Base-by-base conservation (phyloP, 2,797 vertebrate species). In the Steatocranus sp. region DNA sequence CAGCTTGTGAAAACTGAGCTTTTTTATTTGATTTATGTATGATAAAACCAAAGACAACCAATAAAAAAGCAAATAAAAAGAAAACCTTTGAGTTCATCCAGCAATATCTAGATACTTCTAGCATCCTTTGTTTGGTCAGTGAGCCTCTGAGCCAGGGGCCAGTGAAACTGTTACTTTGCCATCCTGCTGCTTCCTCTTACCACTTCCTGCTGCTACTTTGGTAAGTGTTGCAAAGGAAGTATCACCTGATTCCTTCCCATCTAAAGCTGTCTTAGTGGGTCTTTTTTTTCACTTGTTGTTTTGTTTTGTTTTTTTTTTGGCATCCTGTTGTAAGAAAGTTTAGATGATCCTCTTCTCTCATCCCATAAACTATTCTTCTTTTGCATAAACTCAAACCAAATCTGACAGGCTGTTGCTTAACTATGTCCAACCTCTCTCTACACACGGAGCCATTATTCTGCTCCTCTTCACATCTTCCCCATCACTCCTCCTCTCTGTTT, bases 141-240 rank as follows among this genome's bases (percentile, higher is more conserved):
- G 38, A 61, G 78, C 84, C 84, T 90, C 92, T 87, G 76, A 77
- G 83, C 78, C 17, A 6, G 86, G 53, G 78, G 86, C 63, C 87
- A 86, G 76, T 89, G 53, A 81, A 75, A 87, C 83, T 91, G 90
- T 83, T 88, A 93, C 87, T 93, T 92, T 92, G 90, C 87, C 87
- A 86, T 85, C 54, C 36, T 61, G 79, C 17, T 56, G 54, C 77
- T 79, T 58, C 70, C 70, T 30, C 81, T 9, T 38, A 78, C 75
- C 86, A 23, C 86, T 85, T 82, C 81, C 78, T 70, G 75, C 83
- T 79, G 76, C 83, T 80, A 32, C 79, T 81, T 83, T 84, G 82
- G 89, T 81, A 76, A 79, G 81, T 82, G 46, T 50, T 53, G 36
- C 23, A 43, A 58, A 54, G n/a, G 51, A 79, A 86, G 66, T 61